Base-by-base conservation (phyloP, 2,888 invertebrate species). In the Aleiodes leptofemur region DNA sequence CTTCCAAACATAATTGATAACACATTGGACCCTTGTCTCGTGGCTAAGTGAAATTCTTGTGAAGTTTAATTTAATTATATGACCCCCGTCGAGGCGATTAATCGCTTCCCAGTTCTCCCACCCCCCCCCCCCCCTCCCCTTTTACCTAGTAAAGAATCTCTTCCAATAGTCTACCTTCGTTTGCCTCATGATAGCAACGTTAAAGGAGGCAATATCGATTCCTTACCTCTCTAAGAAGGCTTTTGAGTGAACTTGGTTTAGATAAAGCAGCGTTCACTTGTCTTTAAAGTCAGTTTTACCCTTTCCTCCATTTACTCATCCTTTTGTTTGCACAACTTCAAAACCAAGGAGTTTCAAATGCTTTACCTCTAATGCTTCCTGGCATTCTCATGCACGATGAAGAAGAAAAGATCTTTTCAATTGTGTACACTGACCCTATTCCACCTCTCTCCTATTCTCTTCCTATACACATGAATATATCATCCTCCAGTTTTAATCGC, bases 11-110 rank as follows among this genome's bases (percentile, higher is more conserved):
- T 80, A 82, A 85, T 85, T 82, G 86, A 84, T 86, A 83, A 86
- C 85, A 84, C 81, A 84, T 85, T 81, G 83, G 81, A 82, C 80
- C 78, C 74, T 79, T 79, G 80, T 82, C 82, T 80, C 76, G 77
- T 69, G 78, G 76, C 77, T 83, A 86, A 86, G 84, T 86, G 86
- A 85, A 86, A 86, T 86, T 86, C 86, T 86, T 86, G 82, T 78
- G 77, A 85, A 86, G 84, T 86, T 86, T 81, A 82, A 84, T 85
- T 85, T 85, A 83, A 85, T 85, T 85, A 83, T 81, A 84, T 81
- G 79, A 77, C 76, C 78, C 74, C 77, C 78, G 79, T 69, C 77
- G 76, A 77, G 75, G 80, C 84, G 82, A 85, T 85, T 85, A 85
- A 85, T 85, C 82, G 82, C 77, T 76, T 76, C 80, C 80, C 74